Conservation (phyloP, 2,888 invertebrate genomes). For the Matsumyia berberina region DNA sequence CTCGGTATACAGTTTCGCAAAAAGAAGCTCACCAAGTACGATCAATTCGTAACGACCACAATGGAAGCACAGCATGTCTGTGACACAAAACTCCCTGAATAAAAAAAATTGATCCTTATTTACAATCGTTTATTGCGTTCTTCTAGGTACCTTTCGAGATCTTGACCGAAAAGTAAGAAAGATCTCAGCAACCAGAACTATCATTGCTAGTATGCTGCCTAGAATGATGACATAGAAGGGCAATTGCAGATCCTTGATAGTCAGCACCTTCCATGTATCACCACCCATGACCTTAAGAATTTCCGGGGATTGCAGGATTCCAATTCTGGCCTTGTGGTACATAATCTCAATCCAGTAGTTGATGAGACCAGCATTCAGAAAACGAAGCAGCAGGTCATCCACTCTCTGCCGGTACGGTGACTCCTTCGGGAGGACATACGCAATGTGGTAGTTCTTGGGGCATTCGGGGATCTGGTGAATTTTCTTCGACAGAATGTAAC, state of each 20-base stretch:
- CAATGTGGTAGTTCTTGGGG: conserved; percentile 83
- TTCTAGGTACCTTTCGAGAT: neutral
- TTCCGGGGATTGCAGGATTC: conserved; percentile 78
- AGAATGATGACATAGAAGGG: conserved; percentile 81
- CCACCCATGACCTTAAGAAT: conserved; percentile 77
- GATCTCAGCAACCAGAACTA: conserved; percentile 74
- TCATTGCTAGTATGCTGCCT: conserved; percentile 79
- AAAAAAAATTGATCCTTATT: neutral
- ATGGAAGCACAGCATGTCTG: conserved; percentile 67
- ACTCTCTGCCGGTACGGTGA: conserved; percentile 81
- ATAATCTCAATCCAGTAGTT: conserved; percentile 82
- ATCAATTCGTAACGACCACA: conserved; percentile 61
- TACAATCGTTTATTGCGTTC: neutral
- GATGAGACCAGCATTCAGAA: conserved; percentile 81
- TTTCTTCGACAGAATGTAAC: conserved; percentile 80
- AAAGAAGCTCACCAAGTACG: conserved; percentile 62
- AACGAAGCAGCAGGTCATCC: conserved; percentile 80
- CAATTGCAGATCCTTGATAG: conserved; percentile 82
- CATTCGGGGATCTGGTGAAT: conserved; percentile 83
- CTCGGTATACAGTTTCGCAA: conserved; percentile 59
- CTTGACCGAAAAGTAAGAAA: conserved; percentile 14
- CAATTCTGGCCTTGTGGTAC: conserved; percentile 80
- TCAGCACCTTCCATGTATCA: conserved; percentile 81
- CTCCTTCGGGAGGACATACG: conserved; percentile 81
- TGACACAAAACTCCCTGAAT: conserved; percentile 2